Percentiles rank a stretch among this genome's conserved stretches.
Evolutionary conservation across 2,888 invertebrate species (phyloP).

Genomic region (Campoletis raptor): DNA sequence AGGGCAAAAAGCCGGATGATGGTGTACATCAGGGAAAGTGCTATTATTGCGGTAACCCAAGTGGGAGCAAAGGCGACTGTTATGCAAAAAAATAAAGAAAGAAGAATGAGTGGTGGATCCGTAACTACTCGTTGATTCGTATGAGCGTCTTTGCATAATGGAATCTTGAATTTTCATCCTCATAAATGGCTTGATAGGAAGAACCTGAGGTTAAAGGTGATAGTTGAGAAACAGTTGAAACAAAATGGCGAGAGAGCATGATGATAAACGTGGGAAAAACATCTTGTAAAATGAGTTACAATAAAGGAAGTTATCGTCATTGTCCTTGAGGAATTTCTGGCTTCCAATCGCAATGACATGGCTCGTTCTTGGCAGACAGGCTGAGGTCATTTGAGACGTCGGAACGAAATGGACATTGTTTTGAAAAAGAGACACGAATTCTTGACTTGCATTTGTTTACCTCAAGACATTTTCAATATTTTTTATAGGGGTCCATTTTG

Average conservation of each 20-base stretch:
- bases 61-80: slow-evolving; percentile 53
- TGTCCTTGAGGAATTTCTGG: neutral
- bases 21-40: slow-evolving; percentile 10
- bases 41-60: slow-evolving; percentile 61
- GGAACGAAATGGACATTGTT: too few species aligned
- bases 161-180: neutral
- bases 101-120: neutral
- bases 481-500: too few species aligned
- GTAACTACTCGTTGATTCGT: neutral
- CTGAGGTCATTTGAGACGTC: neutral
- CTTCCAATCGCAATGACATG: neutral
- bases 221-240: neutral
- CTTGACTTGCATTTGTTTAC: too few species aligned
- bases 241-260: neutral
- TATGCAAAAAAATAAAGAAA: neutral
- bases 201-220: neutral
- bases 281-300: neutral
- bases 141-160: neutral
- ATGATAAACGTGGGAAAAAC: neutral
- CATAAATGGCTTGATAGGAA: neutral
- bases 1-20: slow-evolving; percentile 34
- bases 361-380: neutral
- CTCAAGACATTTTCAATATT: too few species aligned
- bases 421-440: too few species aligned
- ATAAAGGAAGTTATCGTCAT: neutral